A percentile compares a stretch with the other conserved stretches of the same genome.
phyloP scores from a whole-genome alignment of 1,140 invertebrate genomes.

The Lineus longissimus region DNA sequence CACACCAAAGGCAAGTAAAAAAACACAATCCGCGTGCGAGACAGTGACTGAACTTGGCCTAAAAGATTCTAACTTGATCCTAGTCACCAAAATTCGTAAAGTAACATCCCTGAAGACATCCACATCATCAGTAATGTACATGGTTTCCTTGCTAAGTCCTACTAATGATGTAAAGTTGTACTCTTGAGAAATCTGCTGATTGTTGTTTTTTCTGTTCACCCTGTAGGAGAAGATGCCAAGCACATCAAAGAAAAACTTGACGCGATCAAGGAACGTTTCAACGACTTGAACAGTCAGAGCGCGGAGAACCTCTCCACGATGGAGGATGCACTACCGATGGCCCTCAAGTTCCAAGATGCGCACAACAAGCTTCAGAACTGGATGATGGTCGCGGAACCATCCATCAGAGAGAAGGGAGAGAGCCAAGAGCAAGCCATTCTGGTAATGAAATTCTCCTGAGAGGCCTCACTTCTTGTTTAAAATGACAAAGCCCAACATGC shows the following conservation, averaged over 20 bases:
- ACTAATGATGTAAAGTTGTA: too few relatives aligned
- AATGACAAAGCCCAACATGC: too few relatives aligned
- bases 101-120: too few relatives aligned
- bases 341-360: slow-evolving; percentile 87
- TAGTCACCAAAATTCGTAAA: too few relatives aligned
- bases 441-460: not conserved
- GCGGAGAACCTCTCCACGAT: slow-evolving; percentile 81
- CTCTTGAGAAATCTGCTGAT: too few relatives aligned
- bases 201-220: too few relatives aligned
- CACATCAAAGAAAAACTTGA: slow-evolving; percentile 92
- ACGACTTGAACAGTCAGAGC: slow-evolving; percentile 78
- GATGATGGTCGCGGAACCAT: slow-evolving; percentile 88
- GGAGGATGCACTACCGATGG: slow-evolving; percentile 80
- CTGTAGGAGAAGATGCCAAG: slow-evolving; percentile 52
- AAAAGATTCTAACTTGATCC: too few relatives aligned
- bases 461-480: not conserved
- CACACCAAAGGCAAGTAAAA: slow-evolving; percentile 62
- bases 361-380: slow-evolving; percentile 84
- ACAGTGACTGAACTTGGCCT: too few relatives aligned
- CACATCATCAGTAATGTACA: too few relatives aligned
- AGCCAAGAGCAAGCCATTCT: not conserved
- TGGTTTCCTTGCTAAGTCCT: too few relatives aligned
- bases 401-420: slow-evolving; percentile 57
- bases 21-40: too few relatives aligned
- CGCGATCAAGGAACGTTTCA: slow-evolving; percentile 81